Base-by-base conservation (phyloP, 2,797 vertebrate species). In the Gouania willdenowi region DNA sequence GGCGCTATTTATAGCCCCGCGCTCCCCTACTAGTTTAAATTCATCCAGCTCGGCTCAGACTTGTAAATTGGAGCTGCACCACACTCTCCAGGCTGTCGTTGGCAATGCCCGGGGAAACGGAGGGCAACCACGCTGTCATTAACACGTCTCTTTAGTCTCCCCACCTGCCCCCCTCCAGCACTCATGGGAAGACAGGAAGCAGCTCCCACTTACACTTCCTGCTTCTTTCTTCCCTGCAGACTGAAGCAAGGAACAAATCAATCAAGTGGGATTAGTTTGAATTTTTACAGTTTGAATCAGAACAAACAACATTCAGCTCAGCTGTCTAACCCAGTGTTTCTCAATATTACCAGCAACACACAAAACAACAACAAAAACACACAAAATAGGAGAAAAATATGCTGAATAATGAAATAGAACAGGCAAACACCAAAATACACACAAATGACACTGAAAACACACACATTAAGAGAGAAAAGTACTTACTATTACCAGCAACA, bases 1-100 rank as follows among this genome's bases (percentile, higher is more conserved):
- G 41, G n/a, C 49, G 76, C 85, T 85, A 87, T 84, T 78, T 71
- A 85, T 87, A 87, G 79, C 75, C 41, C 18, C 8, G 11, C 4
- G 36, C 76, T 78, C 66, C 66, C n/a, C 68, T 55, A 38, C 54
- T 82, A 71, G 66, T 85, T 84, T 81, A 75, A 73, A 82, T 85
- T 86, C 82, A 83, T 59, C 55, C 67, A 50, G 71, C 66, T 71
- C 51, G 11, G 43, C 60, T 54, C 44, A 3, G 41, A 77, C 61
- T 71, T 73, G 66, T 74, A 65, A 82, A 72, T 67, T 62, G 66
- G 62, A 66, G 72, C 63, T 50, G 61, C 9, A 57, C 24, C 51
- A 27, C 52, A 27, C 61, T 59, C 61, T 66, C 25, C 4, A 47
- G 44, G 38, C 52, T 47, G 43, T 36, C 23, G 44, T 43, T 42